These are phyloP conservation scores for Orthochromis malagaraziensis DNA, from an alignment of 2,113 vertebrate species.

Conservation along the genomic window DNA sequence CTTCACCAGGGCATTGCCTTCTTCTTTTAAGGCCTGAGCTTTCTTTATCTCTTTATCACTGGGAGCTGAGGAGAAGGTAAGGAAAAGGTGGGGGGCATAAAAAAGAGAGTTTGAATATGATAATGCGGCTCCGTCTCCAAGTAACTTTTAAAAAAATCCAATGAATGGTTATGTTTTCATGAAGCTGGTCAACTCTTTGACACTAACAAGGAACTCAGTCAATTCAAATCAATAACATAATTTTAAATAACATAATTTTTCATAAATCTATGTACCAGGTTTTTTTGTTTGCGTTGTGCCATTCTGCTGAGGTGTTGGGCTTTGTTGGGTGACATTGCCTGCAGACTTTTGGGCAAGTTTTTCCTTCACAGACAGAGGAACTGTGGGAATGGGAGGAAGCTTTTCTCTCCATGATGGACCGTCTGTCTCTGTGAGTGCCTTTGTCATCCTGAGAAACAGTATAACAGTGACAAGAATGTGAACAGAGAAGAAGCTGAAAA, in stretches of 20 bases:
- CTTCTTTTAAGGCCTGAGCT: conserved; percentile 80
- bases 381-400: conserved; percentile 81
- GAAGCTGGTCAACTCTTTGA: neutral
- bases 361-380: conserved; percentile 78
- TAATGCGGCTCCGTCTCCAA: neutral
- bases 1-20: conserved; percentile 90
- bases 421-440: conserved; percentile 80
- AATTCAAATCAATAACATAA: neutral
- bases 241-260: neutral
- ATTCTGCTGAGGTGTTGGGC: neutral
- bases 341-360: conserved; percentile 52
- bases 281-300: neutral
- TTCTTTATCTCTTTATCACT: conserved; percentile 64
- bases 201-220: neutral
- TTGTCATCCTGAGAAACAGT: conserved; percentile 79
- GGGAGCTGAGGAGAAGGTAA: neutral
- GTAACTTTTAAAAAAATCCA: neutral
- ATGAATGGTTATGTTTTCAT: neutral
- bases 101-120: neutral
- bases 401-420: conserved; percentile 85
- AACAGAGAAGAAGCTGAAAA: neutral
- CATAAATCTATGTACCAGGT: neutral
- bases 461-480: neutral
- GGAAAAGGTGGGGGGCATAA: neutral
- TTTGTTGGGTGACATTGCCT: neutral